phyloP scores from a whole-genome alignment of 1,140 invertebrate species.

The Sitobion miscanthi region DNA sequence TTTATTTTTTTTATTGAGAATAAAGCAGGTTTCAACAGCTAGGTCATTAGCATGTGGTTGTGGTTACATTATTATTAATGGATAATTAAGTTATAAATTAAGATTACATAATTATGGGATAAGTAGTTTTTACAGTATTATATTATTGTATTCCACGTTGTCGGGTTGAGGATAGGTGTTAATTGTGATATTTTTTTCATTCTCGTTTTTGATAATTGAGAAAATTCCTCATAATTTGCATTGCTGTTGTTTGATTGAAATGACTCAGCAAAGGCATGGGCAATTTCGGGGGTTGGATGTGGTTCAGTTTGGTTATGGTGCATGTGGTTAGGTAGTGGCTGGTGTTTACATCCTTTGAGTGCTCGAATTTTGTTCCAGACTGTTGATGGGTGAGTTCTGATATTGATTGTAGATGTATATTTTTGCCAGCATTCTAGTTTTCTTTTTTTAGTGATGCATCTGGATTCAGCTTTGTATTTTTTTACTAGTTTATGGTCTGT shows the following conservation, averaged over 20 bases:
- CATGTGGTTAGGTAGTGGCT: background rate
- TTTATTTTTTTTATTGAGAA: too few relatives aligned
- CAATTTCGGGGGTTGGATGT: background rate
- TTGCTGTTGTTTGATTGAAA: background rate
- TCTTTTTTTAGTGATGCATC: conserved; percentile 22
- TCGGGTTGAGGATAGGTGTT: too few relatives aligned
- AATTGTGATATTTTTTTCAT: too few relatives aligned
- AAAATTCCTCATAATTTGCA: background rate
- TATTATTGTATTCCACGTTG: too few relatives aligned
- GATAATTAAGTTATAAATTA: too few relatives aligned
- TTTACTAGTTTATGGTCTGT: background rate
- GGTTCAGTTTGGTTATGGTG: background rate
- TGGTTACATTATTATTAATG: too few relatives aligned
- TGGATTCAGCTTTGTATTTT: conserved; percentile 41
- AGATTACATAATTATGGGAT: too few relatives aligned
- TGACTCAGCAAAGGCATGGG: background rate
- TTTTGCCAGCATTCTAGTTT: background rate
- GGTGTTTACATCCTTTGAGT: background rate
- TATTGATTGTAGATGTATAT: background rate
- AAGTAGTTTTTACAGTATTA: too few relatives aligned
- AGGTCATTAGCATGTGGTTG: too few relatives aligned
- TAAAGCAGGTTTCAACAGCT: too few relatives aligned
- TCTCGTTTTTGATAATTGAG: too few relatives aligned
- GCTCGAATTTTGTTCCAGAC: background rate
- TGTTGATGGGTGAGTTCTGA: background rate